Evolutionary conservation across 2,797 vertebrate species (phyloP), one percentile per base, ranked within the genome.

Genomic region (Trichosurus vulpecula): DNA sequence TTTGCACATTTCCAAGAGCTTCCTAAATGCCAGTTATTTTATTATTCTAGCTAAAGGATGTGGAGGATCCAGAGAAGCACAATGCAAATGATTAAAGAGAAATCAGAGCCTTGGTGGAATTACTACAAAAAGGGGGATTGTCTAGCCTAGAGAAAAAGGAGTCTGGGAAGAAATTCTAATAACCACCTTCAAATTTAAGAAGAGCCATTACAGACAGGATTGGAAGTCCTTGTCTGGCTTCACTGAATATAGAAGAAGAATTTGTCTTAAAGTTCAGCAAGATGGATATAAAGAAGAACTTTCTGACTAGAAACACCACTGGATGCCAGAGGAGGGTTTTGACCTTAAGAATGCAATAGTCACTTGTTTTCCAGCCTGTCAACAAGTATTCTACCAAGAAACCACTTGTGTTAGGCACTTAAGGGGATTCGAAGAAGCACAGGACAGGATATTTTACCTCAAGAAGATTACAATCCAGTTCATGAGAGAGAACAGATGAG

Each of bases 221-320:
- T 90, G n/a, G 1, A 5, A 91, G 14, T 92, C 74, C 35, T 41
- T 87, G n/a, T n/a, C 6, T 51, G 51, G 90, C 52, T 93, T 93
- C 90, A 90, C 57, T 74, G 35, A 94, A 61, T 14, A 52, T 89
- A 93, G 56, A 55, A 13, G 54, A 87, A 61, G 41, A 93, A 94
- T 92, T n/a, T 41, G 55, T 41, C n/a, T 93, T 52, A 29, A 61
- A 81, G 74, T 92, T 93, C 92, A 93, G 47, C 27, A 96, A 92
- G 6, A 92, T 56, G 29, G 41, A 89, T n/a, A 29, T 14, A 51
- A 52, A 0, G n/a, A 74, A 61, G 93, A 91, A 51, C 55, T 56
- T 91, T 53, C 54, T 52, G 22, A 74, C 25, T 58, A 11, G 5
- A 52, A 91, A 16, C n/a, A 16, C 41, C 55, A 22, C 22, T 81